A percentile compares a stretch with the other conserved stretches of the same genome.
Conservation (phyloP, 2,113 vertebrate species). For the Nematolebias whitei region DNA sequence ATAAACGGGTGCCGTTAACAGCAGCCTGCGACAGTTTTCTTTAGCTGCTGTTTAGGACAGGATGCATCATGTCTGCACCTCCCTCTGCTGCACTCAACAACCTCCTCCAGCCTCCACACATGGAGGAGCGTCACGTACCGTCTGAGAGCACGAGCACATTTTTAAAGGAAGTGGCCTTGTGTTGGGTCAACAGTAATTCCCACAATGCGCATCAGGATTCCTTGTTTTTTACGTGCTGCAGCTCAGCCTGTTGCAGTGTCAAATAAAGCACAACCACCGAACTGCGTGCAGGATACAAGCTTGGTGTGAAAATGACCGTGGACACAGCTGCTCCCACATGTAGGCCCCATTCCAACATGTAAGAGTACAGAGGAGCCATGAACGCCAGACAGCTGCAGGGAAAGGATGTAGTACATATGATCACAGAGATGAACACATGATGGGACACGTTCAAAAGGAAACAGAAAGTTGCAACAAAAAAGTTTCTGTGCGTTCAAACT, state of each 20-base stretch:
- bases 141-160: constrained; percentile 35
- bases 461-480: too few relatives aligned
- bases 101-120: constrained; percentile 27
- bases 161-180: constrained; percentile 40
- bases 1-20: too few relatives aligned
- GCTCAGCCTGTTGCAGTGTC: constrained; percentile 12
- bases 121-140: constrained; percentile 14
- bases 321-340: constrained; percentile 33
- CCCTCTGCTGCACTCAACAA: constrained; percentile 24
- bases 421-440: too few relatives aligned
- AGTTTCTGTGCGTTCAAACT: too few relatives aligned
- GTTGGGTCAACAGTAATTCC: constrained; percentile 40
- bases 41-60: constrained; percentile 21
- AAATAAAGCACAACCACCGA: neutral
- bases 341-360: constrained; percentile 24
- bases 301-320: constrained; percentile 28
- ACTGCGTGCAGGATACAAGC: neutral
- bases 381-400: neutral
- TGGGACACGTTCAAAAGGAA: too few relatives aligned
- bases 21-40: too few relatives aligned
- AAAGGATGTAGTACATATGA: neutral
- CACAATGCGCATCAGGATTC: constrained; percentile 21
- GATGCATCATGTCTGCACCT: constrained; percentile 28
- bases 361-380: neutral
- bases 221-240: neutral